Conservation (phyloP, 2,888 invertebrate genomes). For the Eristalinus aeneus region DNA sequence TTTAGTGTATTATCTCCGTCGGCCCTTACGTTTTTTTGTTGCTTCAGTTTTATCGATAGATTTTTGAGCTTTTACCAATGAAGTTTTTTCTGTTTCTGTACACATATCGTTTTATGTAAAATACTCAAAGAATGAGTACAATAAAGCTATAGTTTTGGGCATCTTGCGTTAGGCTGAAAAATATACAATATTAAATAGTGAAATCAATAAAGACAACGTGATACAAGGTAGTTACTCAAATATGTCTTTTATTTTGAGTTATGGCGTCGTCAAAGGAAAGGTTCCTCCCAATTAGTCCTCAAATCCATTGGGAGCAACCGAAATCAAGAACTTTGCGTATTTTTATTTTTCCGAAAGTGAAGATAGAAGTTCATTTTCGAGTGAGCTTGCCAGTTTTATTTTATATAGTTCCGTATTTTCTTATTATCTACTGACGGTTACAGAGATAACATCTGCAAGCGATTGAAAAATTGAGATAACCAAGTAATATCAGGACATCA, state of each 20-base stretch:
- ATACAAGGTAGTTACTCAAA: conserved; percentile 9
- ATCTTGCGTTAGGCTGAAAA: conserved; percentile 44
- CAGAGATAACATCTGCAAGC: too few species aligned
- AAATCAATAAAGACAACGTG: conserved; percentile 48
- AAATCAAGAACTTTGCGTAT: too few species aligned
- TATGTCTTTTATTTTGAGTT: background rate
- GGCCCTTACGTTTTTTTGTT: background rate
- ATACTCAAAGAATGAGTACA: conserved; percentile 21
- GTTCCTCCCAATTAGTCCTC: too few species aligned
- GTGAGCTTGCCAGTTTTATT: too few species aligned
- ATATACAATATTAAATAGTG: conserved; percentile 32
- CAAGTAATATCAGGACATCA: too few species aligned
- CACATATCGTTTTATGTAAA: conserved; percentile 29
- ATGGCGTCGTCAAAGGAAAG: background rate
- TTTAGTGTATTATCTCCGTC: background rate
- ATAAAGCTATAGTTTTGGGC: conserved; percentile 32
- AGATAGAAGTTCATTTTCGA: too few species aligned
- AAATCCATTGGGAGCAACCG: too few species aligned
- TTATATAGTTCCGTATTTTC: too few species aligned
- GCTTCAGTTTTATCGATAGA: background rate
- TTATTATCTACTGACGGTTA: too few species aligned
- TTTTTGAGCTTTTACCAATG: conserved; percentile 12
- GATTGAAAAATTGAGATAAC: too few species aligned
- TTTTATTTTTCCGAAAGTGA: too few species aligned
- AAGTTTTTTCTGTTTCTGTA: conserved; percentile 3